Evolutionary conservation across 2,113 vertebrate genomes (phyloP).

Genomic region (Melanerpes aurifrons): DNA sequence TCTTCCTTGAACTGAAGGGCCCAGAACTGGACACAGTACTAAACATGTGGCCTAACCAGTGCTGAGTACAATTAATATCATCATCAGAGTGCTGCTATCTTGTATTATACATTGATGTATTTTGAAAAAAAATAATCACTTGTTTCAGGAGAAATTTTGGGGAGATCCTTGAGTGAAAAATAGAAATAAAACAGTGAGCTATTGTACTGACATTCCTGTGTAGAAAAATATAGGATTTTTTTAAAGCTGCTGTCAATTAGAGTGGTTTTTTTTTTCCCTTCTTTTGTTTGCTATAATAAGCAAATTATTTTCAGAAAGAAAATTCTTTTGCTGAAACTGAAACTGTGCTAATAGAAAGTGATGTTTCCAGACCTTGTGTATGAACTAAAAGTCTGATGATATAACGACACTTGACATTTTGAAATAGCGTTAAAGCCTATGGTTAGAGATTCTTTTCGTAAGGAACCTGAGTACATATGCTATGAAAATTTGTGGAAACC

Average conservation of each 20-base stretch:
- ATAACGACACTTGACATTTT: not conserved
- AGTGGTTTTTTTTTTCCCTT: not conserved
- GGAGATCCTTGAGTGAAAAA: not conserved
- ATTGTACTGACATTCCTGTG: not conserved
- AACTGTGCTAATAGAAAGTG: not conserved
- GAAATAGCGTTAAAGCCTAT: not conserved
- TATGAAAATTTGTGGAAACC: not conserved
- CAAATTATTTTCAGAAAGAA: not conserved
- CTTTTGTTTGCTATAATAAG: not conserved
- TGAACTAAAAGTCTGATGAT: not conserved
- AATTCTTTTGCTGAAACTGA: not conserved
- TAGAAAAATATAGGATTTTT: not conserved
- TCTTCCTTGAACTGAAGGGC: no score
- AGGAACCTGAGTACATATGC: fast-evolving
- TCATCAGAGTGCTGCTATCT: not conserved
- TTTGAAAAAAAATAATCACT: not conserved
- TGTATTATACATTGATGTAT: not conserved
- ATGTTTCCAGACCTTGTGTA: not conserved
- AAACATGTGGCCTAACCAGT: no score
- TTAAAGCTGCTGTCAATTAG: not conserved
- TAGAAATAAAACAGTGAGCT: not conserved
- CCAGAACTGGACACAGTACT: no score
- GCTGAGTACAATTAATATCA: not conserved
- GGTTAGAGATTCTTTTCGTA: not conserved
- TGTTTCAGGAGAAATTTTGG: not conserved